Conservation (phyloP, 2,888 invertebrate species). For the Drosophila meridionalis region DNA sequence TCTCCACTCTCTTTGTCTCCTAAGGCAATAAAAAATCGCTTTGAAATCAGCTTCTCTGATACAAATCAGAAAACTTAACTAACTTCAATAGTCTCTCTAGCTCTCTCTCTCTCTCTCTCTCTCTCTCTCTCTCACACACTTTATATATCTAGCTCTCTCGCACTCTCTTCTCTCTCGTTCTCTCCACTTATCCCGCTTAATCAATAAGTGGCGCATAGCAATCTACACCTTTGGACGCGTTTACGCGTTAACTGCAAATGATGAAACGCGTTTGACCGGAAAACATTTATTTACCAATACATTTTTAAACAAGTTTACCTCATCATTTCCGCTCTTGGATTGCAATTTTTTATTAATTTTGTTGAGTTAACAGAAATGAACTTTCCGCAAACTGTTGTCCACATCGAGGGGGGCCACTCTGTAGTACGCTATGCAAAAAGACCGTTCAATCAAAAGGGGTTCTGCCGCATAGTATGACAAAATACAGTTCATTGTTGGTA, state of each 20-base stretch:
- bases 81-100: not conserved
- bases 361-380: slow-evolving; percentile 3
- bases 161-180: not conserved
- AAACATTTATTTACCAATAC: slow-evolving; percentile 7
- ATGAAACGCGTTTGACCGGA: slow-evolving; percentile 1
- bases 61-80: slow-evolving; percentile 18
- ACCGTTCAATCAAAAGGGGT: not conserved
- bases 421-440: not conserved
- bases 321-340: slow-evolving; percentile 10
- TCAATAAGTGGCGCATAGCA: slow-evolving; percentile 9
- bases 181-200: not conserved
- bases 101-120: not conserved
- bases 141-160: not conserved
- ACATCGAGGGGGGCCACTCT: not conserved
- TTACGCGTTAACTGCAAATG: slow-evolving; percentile 8
- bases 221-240: slow-evolving; percentile 3
- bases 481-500: not conserved
- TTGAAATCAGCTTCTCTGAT: slow-evolving; percentile 34
- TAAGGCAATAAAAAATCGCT: slow-evolving; percentile 47
- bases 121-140: too few species aligned
- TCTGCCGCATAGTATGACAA: not conserved
- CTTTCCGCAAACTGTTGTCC: slow-evolving; percentile 1
- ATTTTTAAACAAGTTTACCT: slow-evolving; percentile 12
- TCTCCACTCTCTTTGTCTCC: slow-evolving; percentile 3
- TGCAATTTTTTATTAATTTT: slow-evolving; percentile 12